Evolutionary conservation across 1,140 invertebrate genomes (phyloP).

Genomic region (Drosophila tani): DNA sequence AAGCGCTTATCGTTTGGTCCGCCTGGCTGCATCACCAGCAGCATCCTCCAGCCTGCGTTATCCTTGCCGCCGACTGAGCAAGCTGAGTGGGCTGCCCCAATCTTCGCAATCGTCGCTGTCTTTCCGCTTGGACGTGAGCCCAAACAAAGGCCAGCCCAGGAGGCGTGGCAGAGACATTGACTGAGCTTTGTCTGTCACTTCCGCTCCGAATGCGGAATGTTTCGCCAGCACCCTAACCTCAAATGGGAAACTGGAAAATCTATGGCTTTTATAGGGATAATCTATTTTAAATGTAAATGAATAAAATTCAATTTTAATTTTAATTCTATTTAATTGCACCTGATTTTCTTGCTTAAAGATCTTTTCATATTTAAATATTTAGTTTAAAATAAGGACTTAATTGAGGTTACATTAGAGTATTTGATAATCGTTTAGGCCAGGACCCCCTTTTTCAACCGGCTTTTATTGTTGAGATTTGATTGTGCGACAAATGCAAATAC

Average conservation of each 20-base stretch:
- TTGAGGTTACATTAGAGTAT: conserved; percentile 11
- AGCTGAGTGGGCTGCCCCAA: conserved; percentile 22
- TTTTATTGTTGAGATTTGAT: conserved; percentile 50
- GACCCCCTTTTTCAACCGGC: neutral
- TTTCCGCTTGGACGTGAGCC: conserved; percentile 47
- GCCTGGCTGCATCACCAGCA: conserved; percentile 34
- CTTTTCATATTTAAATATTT: neutral
- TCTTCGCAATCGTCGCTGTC: conserved; percentile 31
- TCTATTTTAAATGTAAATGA: no score
- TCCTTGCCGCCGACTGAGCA: conserved; percentile 22
- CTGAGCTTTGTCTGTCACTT: conserved; percentile 42
- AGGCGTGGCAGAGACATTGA: conserved; percentile 42
- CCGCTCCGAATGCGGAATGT: conserved; percentile 29
- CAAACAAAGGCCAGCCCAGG: conserved; percentile 31
- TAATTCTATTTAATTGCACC: no score
- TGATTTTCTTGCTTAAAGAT: no score
- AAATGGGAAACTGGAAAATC: neutral
- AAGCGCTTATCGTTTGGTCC: conserved; percentile 33
- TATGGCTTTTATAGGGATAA: no score
- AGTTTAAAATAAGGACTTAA: no score
- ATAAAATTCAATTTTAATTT: no score
- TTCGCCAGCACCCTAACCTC: neutral
- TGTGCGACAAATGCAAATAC: conserved; percentile 55
- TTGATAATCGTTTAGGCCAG: neutral
- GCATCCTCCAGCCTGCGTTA: conserved; percentile 5